A percentile compares a stretch with the other conserved stretches of the same genome.
Evolutionary conservation across 2,888 invertebrate genomes (phyloP).

Genomic region (Chymomyza amoena): DNA sequence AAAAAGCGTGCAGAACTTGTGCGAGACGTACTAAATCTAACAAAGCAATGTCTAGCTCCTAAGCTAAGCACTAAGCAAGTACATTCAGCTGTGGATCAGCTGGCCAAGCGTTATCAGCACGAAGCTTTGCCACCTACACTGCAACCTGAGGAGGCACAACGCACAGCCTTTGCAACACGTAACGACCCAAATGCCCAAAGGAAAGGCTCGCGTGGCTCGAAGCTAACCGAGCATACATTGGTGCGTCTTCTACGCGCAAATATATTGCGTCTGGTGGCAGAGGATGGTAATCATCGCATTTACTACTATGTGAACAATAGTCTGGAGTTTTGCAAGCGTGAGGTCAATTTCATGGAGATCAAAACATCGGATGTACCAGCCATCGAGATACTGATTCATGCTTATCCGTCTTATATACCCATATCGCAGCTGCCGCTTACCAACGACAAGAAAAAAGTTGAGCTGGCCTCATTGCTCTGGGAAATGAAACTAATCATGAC

Average conservation of each 20-base stretch:
- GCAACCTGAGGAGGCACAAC: constrained; percentile 83
- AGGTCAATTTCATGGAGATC: constrained; percentile 87
- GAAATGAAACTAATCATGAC: constrained; percentile 89
- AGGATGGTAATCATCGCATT: constrained; percentile 80
- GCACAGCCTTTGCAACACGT: constrained; percentile 86
- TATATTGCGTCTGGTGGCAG: constrained; percentile 82
- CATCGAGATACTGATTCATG: constrained; percentile 84
- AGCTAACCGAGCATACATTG: constrained; percentile 80
- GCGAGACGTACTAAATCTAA: constrained; percentile 42
- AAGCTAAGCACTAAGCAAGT: constrained; percentile 80
- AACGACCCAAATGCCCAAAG: constrained; percentile 84
- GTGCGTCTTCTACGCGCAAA: constrained; percentile 81
- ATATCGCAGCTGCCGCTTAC: constrained; percentile 86
- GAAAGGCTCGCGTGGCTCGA: constrained; percentile 53
- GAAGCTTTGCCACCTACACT: constrained; percentile 92
- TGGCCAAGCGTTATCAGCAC: constrained; percentile 89
- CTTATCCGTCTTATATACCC: constrained; percentile 87
- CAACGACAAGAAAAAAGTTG: constrained; percentile 83
- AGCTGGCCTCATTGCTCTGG: constrained; percentile 86
- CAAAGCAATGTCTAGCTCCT: neutral
- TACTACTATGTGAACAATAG: constrained; percentile 93
- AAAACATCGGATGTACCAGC: constrained; percentile 84
- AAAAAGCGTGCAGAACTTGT: constrained; percentile 80
- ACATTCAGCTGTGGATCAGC: constrained; percentile 89
- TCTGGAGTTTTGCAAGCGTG: constrained; percentile 89